Conservation (phyloP, 1,140 invertebrate genomes). For the Apocrypta bakeri region DNA sequence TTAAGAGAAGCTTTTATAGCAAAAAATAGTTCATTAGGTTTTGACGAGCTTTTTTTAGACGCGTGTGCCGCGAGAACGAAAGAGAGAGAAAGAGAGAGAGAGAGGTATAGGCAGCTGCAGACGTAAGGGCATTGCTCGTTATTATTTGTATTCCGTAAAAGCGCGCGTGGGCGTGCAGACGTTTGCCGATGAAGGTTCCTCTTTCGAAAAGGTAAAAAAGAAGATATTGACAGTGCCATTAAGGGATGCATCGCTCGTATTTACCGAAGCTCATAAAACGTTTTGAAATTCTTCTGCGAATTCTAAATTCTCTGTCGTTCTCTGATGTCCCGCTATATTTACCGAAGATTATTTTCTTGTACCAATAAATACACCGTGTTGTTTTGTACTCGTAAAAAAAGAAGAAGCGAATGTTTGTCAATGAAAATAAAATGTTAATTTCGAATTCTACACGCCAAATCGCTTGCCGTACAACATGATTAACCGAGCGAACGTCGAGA, state of each 20-base stretch:
- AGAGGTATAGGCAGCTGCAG: no score
- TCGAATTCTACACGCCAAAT: no score
- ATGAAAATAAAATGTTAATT: neutral
- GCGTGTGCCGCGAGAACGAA: no score
- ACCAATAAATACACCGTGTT: neutral
- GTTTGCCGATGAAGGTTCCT: neutral
- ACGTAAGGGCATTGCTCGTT: conserved; percentile 34
- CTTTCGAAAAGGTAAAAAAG: conserved; percentile 56
- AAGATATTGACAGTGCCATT: conserved; percentile 64
- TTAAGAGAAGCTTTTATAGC: no score
- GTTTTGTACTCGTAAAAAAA: neutral
- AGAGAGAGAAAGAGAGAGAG: no score
- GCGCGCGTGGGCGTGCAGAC: conserved; percentile 52
- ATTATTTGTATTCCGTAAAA: conserved; percentile 59
- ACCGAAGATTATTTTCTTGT: neutral
- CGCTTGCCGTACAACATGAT: no score
- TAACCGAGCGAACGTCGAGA: no score
- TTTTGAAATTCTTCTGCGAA: conserved; percentile 57
- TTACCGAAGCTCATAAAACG: conserved; percentile 60
- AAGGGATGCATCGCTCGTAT: conserved; percentile 55
- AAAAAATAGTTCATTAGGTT: no score
- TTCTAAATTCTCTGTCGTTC: conserved; percentile 45
- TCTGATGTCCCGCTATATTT: neutral
- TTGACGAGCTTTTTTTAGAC: no score
- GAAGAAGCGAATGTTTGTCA: neutral